Base-by-base conservation (phyloP, 2,888 invertebrate genomes). In the Halictus quadricinctus region DNA sequence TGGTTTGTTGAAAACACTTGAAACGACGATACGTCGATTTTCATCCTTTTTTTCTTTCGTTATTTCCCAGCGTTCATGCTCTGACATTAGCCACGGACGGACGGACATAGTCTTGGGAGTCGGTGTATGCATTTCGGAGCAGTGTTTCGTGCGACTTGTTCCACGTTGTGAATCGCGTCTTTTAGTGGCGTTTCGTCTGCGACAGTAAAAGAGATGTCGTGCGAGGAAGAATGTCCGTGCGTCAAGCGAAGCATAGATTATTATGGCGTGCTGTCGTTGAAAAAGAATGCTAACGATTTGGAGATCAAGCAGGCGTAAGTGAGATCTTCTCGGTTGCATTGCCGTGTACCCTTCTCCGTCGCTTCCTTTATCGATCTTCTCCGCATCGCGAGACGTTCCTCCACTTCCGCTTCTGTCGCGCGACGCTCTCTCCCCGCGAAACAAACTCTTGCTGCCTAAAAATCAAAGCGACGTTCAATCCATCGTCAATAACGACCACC, bases 241-340 rank as follows among this genome's bases (percentile, higher is more conserved):
- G 41, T 15, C 29, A 50, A 72, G 29, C 73, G 54, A n/a, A 96
- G 96, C 60, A 95, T 97, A 84, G 97, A 98, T 94, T 98, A 97
- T 94, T 98, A 98, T 93, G 96, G 97, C 5, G 96, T 97, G 87
- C 95, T 98, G 69, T 96, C 97, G 79, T 95, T 98, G 72, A 96
- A 96, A 80, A 96, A 96, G 76, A 95, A 95, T 84, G 96, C 97
- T 88, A 95, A 95, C 72, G 96, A 96, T 90, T 95, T 96, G 70
- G 97, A 97, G 89, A 96, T 98, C n/a, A 97, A 97, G 92, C 95
- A 96, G 90, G 97, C 97, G 92, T 97, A 95, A 94, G 94, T 92
- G 72, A 80, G 69, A 54, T 6, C 36, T 76, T 77, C 60, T 13
- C 36, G 29, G 13, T 81, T 79, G 70, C 64, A n/a, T 79, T 66